Evolutionary conservation across 2,888 invertebrate genomes (phyloP).

Genomic region (Chorisops tibialis): DNA sequence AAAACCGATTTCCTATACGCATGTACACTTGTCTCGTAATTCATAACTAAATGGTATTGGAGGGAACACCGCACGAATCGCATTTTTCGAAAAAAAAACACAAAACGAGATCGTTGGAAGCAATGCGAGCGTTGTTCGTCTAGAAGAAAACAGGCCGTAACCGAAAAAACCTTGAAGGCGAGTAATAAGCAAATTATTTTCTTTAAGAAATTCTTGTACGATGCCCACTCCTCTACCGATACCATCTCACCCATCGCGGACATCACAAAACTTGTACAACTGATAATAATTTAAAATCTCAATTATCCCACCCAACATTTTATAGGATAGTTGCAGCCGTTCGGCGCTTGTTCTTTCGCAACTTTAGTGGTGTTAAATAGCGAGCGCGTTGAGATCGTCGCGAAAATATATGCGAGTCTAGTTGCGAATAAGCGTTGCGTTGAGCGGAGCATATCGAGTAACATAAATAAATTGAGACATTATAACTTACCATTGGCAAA

Average conservation of each 20-base stretch:
- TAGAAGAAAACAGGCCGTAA: too few species aligned
- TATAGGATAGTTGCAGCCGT: neutral
- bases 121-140: too few species aligned
- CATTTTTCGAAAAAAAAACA: too few species aligned
- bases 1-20: conserved; percentile 13
- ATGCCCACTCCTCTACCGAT: neutral
- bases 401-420: conserved; percentile 1
- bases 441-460: neutral
- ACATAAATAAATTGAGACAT: conserved; percentile 9
- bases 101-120: too few species aligned
- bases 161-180: neutral
- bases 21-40: conserved; percentile 15
- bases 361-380: neutral
- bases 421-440: neutral
- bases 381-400: neutral
- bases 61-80: neutral
- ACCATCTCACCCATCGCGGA: neutral
- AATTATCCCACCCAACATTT: conserved; percentile 21
- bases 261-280: neutral
- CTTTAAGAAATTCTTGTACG: neutral
- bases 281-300: conserved; percentile 14
- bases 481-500: neutral
- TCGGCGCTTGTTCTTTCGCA: neutral
- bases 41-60: conserved; percentile 10
- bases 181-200: conserved; percentile 8